Conservation (phyloP, 2,797 vertebrate species). For the Strix occidentalis region DNA sequence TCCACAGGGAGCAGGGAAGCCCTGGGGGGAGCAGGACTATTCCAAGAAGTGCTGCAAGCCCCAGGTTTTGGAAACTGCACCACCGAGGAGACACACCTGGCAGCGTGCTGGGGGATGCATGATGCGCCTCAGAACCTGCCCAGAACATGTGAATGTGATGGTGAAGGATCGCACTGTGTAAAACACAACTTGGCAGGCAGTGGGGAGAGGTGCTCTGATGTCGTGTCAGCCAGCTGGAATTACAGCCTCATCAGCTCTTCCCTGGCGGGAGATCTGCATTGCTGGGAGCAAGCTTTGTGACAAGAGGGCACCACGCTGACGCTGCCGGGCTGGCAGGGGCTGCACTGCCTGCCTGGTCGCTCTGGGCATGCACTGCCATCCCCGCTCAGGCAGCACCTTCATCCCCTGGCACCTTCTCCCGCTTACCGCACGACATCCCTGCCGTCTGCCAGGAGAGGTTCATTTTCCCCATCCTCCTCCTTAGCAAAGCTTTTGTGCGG, state of each 20-base stretch:
- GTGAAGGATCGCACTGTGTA: neutral
- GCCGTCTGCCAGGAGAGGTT: neutral
- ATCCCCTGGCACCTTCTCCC: neutral
- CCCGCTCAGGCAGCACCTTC: neutral
- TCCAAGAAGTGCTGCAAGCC: neutral
- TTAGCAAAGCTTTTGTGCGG: neutral
- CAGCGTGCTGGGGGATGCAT: neutral
- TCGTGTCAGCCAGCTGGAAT: neutral
- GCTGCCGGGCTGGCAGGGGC: neutral
- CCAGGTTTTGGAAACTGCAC: neutral
- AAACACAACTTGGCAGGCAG: neutral
- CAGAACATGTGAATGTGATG: neutral
- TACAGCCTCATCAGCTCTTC: neutral
- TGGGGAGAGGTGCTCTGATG: neutral
- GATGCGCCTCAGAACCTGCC: neutral
- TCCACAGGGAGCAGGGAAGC: neutral
- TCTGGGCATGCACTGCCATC: neutral
- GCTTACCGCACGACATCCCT: neutral
- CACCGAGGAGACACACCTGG: neutral
- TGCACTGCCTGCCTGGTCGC: neutral
- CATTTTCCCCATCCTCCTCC: neutral
- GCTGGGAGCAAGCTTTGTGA: neutral
- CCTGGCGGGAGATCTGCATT: neutral
- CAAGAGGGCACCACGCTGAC: fast-evolving
- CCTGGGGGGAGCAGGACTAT: neutral